Conservation (phyloP, 2,113 vertebrate species). For the Eira barbara region DNA sequence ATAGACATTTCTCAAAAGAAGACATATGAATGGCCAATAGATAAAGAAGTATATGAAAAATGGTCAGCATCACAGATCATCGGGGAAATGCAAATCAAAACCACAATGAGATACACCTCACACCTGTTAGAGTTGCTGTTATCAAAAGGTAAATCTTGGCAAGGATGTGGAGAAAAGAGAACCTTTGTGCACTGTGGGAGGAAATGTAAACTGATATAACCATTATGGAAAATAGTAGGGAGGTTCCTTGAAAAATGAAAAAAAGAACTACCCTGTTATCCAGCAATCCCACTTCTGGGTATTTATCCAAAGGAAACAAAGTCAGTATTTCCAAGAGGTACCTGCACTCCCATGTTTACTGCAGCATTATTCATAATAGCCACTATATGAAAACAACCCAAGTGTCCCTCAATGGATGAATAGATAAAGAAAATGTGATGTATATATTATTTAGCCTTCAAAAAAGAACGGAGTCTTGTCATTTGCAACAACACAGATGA, state of each 20-base stretch:
- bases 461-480: not conserved
- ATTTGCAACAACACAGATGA: not conserved
- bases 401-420: not conserved
- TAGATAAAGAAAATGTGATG: not conserved
- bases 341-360: not conserved
- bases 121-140: not conserved
- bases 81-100: not conserved
- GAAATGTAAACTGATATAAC: not conserved
- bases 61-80: not conserved
- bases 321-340: not conserved
- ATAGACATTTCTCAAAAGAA: not conserved
- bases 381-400: not conserved
- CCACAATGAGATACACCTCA: not conserved
- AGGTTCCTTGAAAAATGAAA: not conserved
- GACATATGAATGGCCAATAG: not conserved
- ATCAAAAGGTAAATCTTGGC: not conserved
- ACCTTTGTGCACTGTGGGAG: not conserved
- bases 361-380: not conserved
- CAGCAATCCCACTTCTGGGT: not conserved
- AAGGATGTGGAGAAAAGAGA: not conserved
- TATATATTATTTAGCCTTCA: not conserved
- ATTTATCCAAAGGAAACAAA: not conserved
- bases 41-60: not conserved
- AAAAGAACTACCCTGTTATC: not conserved
- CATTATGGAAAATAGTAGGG: not conserved